Conservation (phyloP, 1,140 invertebrate genomes). For the Helicoverpa armigera region DNA sequence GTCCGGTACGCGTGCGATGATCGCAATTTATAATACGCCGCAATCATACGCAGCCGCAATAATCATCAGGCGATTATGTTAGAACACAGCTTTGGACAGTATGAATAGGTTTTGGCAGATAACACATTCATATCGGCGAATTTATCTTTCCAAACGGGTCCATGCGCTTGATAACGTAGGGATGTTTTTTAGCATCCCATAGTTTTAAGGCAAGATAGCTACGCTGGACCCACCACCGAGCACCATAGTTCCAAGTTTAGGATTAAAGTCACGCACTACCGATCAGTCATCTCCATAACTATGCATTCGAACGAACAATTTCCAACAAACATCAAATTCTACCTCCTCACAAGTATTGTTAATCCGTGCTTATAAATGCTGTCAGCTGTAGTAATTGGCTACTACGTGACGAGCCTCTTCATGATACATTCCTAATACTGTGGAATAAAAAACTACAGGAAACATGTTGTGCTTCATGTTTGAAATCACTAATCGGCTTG, state of each 20-base stretch:
- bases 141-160: neutral
- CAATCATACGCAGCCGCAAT: conserved; percentile 10
- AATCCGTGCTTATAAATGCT: conserved; percentile 18
- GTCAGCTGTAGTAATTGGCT: conserved; percentile 39
- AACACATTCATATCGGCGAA: neutral
- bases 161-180: neutral
- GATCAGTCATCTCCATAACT: neutral
- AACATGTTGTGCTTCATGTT: conserved; percentile 25
- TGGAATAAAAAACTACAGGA: conserved; percentile 14
- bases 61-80: neutral
- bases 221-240: neutral
- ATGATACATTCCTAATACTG: conserved; percentile 7
- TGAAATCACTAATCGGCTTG: conserved; percentile 22
- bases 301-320: conserved; percentile 5
- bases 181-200: neutral
- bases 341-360: neutral
- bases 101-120: neutral
- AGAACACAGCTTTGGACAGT: neutral
- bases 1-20: conserved; percentile 26
- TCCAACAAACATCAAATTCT: neutral
- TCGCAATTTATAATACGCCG: conserved; percentile 27
- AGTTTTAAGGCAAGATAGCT: too few species aligned
- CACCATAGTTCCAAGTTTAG: neutral
- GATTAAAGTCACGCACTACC: conserved; percentile 9
- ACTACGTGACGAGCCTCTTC: conserved; percentile 7